A percentile compares a stretch with the other conserved stretches of the same genome.
These are phyloP conservation scores for Nudaria mundana DNA, from an alignment of 2,888 invertebrate genomes.

Conservation along the genomic window DNA sequence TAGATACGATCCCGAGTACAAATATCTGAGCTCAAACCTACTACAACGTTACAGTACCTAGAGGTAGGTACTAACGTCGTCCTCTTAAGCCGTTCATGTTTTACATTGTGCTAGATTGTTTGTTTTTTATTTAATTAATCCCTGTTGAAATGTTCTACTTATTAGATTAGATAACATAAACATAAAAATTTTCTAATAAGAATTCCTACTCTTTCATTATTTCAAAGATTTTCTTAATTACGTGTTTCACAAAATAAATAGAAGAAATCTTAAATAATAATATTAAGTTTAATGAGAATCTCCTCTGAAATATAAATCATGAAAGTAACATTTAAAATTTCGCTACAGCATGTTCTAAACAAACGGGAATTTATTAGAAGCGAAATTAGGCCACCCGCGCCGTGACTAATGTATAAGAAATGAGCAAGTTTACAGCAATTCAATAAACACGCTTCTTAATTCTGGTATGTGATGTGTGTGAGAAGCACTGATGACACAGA, in stretches of 20 bases:
- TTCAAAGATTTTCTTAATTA: too few species aligned
- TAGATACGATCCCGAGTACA: too few species aligned
- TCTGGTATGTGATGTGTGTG: conserved; percentile 17
- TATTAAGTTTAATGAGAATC: conserved; percentile 17
- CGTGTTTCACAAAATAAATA: too few species aligned
- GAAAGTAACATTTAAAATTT: conserved; percentile 22
- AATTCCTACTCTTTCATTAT: not conserved
- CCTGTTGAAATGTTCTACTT: too few species aligned
- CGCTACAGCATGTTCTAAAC: conserved; percentile 23
- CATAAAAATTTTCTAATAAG: not conserved
- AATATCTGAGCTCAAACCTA: too few species aligned
- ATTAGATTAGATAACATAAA: not conserved
- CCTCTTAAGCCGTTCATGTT: too few species aligned
- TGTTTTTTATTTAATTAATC: too few species aligned
- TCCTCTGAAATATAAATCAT: conserved; percentile 21
- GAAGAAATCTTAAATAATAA: conserved; percentile 5
- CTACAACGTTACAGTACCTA: too few species aligned
- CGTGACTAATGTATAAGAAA: conserved; percentile 33
- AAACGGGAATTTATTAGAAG: conserved; percentile 27
- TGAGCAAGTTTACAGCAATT: conserved; percentile 30
- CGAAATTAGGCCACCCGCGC: conserved; percentile 31
- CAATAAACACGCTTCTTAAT: conserved; percentile 33
- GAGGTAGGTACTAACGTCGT: too few species aligned
- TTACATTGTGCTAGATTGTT: too few species aligned
- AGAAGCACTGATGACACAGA: conserved; percentile 1